Conservation (phyloP, 2,888 invertebrate genomes). For the Patella ulyssiponensis region DNA sequence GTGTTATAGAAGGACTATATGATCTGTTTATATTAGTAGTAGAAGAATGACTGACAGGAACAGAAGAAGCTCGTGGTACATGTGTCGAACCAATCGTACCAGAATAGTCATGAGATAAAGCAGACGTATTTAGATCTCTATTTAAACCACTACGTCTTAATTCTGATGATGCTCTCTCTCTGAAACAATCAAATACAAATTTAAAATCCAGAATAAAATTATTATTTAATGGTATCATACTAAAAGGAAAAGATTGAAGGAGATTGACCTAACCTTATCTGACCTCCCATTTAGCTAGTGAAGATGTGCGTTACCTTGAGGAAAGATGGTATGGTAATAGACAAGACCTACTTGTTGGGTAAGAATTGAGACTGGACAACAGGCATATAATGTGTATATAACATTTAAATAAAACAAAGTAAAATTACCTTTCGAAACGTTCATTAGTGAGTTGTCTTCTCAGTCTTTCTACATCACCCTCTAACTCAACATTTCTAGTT, state of each 20-base stretch:
- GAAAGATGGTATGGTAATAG: no score
- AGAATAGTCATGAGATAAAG: slow-evolving; percentile 34
- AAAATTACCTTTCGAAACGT: slow-evolving; percentile 69
- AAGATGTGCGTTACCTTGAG: no score
- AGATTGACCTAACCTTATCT: no score
- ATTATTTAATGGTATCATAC: background rate
- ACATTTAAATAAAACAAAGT: no score
- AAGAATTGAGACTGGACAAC: no score
- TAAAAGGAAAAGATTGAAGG: background rate
- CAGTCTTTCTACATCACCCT: slow-evolving; percentile 70
- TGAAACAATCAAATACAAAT: slow-evolving; percentile 37
- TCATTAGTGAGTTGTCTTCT: slow-evolving; percentile 71
- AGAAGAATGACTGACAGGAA: background rate
- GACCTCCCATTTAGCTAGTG: no score
- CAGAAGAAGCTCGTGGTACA: slow-evolving; percentile 16
- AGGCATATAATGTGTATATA: no score
- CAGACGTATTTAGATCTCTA: slow-evolving; percentile 26
- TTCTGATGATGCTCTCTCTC: slow-evolving; percentile 71
- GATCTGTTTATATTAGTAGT: slow-evolving; percentile 20
- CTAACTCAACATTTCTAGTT: slow-evolving; percentile 69
- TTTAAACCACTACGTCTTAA: slow-evolving; percentile 65
- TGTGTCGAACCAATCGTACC: slow-evolving; percentile 21
- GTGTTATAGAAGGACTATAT: slow-evolving; percentile 36
- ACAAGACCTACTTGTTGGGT: no score
- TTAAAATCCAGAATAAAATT: background rate